phyloP scores from a whole-genome alignment of 2,113 vertebrate genomes.

The Mormoops blainvillei region DNA sequence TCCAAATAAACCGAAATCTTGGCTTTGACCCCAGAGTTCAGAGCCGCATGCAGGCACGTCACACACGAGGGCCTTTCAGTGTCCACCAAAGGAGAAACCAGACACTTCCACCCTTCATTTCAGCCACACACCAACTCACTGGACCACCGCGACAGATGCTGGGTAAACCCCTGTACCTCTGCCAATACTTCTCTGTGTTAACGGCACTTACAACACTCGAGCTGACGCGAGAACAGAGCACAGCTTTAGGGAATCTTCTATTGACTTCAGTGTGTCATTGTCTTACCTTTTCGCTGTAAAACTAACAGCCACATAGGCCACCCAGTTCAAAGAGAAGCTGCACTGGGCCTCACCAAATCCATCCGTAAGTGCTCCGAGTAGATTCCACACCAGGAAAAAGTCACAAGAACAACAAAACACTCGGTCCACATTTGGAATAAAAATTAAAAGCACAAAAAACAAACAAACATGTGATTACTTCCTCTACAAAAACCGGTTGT shows the following conservation, averaged over 20 bases:
- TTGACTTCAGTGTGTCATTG: not conserved
- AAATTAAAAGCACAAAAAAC: not conserved
- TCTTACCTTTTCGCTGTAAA: not conserved
- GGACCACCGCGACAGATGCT: not conserved
- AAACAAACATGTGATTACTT: not conserved
- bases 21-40: not conserved
- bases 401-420: not conserved
- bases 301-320: not conserved
- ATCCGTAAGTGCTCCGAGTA: not conserved
- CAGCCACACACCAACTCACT: not conserved
- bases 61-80: too few relatives aligned
- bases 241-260: not conserved
- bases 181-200: not conserved
- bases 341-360: not conserved
- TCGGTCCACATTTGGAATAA: not conserved
- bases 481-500: not conserved
- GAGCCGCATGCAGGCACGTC: not conserved
- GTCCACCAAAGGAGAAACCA: not conserved
- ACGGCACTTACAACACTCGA: not conserved
- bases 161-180: not conserved
- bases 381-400: not conserved
- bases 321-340: not conserved
- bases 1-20: not conserved
- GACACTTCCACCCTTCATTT: rapidly evolving
- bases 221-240: not conserved